Conservation (phyloP, 2,888 invertebrate species). For the Bruchidius siliquastri region DNA sequence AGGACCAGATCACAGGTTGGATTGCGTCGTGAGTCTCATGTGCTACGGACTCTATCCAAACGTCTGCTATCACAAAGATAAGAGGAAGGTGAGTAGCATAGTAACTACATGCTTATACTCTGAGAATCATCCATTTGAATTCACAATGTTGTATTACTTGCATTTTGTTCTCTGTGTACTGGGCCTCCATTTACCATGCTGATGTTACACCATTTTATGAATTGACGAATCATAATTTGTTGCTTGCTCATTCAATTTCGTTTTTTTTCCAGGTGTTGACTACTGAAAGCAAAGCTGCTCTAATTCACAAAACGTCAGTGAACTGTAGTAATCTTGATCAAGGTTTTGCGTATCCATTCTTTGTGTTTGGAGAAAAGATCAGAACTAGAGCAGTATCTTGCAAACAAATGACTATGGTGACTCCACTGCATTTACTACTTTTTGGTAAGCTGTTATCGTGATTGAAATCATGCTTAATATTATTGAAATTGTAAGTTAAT, state of each 20-base stretch:
- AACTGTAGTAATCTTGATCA: conserved; percentile 83
- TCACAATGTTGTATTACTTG: too few species aligned
- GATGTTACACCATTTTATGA: too few species aligned
- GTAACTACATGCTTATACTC: background rate
- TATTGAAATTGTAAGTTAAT: too few species aligned
- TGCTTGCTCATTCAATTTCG: too few species aligned
- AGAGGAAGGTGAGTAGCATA: conserved; percentile 66
- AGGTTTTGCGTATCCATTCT: conserved; percentile 88
- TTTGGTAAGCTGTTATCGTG: conserved; percentile 51
- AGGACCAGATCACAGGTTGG: conserved; percentile 73
- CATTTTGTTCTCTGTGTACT: too few species aligned
- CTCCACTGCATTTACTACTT: conserved; percentile 85
- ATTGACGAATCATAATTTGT: too few species aligned
- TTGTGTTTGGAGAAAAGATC: conserved; percentile 98
- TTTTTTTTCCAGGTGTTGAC: conserved; percentile 76
- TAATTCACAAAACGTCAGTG: conserved; percentile 95
- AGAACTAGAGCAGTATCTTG: conserved; percentile 92
- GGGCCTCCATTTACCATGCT: too few species aligned
- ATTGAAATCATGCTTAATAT: too few species aligned
- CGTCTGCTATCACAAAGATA: conserved; percentile 92
- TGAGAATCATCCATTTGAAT: too few species aligned
- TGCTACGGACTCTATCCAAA: conserved; percentile 95
- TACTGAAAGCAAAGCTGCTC: conserved; percentile 88
- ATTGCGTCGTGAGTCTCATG: conserved; percentile 79
- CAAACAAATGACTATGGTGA: conserved; percentile 91